Evolutionary conservation across 2,797 vertebrate species (phyloP).

Genomic region (Podarcis lilfordi): DNA sequence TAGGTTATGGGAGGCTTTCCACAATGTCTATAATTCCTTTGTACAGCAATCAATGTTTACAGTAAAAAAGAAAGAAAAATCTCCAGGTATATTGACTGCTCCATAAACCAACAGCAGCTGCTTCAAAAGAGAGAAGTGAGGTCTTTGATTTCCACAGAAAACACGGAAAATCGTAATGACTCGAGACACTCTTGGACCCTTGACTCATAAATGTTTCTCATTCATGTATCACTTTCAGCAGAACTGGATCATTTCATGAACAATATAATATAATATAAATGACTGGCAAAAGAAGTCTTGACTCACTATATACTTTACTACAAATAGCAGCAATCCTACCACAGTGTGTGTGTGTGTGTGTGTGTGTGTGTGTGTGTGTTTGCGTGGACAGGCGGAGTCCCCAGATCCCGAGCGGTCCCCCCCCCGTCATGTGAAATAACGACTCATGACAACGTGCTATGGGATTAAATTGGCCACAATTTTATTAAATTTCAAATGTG

Average conservation of each 20-base stretch:
- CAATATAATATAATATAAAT: slow-evolving; percentile 43
- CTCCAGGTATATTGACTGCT: slow-evolving; percentile 35
- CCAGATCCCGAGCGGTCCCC: too few species aligned
- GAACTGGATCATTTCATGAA: slow-evolving; percentile 44
- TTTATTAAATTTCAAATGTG: too few species aligned
- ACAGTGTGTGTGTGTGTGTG: background rate
- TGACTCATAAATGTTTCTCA: slow-evolving; percentile 66
- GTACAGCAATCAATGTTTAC: background rate
- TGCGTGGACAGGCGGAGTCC: too few species aligned
- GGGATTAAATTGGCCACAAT: too few species aligned
- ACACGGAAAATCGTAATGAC: slow-evolving; percentile 60
- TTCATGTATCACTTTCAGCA: slow-evolving; percentile 60
- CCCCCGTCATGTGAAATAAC: too few species aligned
- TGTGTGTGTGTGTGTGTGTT: too few species aligned
- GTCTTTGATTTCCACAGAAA: slow-evolving; percentile 61
- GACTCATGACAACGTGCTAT: too few species aligned
- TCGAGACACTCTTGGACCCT: slow-evolving; percentile 51
- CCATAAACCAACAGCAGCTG: slow-evolving; percentile 18
- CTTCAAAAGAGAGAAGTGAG: slow-evolving; percentile 51
- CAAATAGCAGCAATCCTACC: background rate
- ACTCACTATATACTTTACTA: slow-evolving; percentile 2
- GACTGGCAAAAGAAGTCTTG: slow-evolving; percentile 12
- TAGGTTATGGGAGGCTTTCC: background rate
- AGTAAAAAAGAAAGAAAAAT: slow-evolving; percentile 32
- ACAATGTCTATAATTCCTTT: background rate